Base-by-base conservation (phyloP, 2,113 vertebrate species). In the Bagarius yarrelli region DNA sequence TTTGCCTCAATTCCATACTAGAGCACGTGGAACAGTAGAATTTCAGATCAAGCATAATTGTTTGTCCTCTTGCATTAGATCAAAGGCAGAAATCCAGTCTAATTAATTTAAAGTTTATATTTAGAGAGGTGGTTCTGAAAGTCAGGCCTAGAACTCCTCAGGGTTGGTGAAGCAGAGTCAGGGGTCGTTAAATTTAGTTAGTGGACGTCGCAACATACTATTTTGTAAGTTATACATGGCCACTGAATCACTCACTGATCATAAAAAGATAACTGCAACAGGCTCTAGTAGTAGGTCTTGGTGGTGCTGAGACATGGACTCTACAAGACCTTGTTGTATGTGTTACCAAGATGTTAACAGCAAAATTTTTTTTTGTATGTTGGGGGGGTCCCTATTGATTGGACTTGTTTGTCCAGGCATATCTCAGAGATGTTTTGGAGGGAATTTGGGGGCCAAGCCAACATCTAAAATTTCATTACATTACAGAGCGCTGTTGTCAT, bases 1-100 rank as follows among this genome's bases (percentile, higher is more conserved):
- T 75, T 77, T 84, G 79, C 67, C 80, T 84, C 81, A 56, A 83
- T 86, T 83, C 57, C 75, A 75, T 61, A 44, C 32, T n/a, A 11
- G 53, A 40, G 5, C 64, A 60, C 57, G 60, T 55, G 14, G 44
- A 71, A 19, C n/a, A 55, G 27, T 13, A 34, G 5, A 56, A 76
- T 56, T 80, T 76, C 34, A 50, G 64, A 59, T 78, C 57, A 64
- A 56, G 15, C 40, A 21, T 53, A 32, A 44, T 55, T n/a, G 30
- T 57, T 36, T 30, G 67, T 40, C 2, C 32, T 55, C 21, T 36
- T 23, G 32, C 47, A 21, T 79, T 52, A 57, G 56, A 76, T 76
- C 72, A 72, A 57, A 15, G 14, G 30, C 73, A 59, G 74, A 34
- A 71, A n/a, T 71, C 8, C 15, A 27, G n/a, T 71, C n/a, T 27